Conservation (phyloP, 2,888 invertebrate genomes). For the Pyrocoelia pectoralis region DNA sequence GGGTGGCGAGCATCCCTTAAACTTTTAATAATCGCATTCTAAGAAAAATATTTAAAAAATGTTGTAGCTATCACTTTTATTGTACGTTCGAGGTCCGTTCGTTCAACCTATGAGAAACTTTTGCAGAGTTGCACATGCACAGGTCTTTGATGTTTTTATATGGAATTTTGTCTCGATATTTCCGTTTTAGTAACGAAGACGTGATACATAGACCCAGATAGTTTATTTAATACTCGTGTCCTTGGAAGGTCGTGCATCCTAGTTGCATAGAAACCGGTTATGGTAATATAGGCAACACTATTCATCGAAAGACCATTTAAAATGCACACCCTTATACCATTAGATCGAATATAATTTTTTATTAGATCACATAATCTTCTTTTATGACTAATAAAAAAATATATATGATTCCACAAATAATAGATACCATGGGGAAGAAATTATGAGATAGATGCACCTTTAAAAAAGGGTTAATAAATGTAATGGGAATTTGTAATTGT, state of each 20-base stretch:
- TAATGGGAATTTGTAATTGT: too few species aligned
- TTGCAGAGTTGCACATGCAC: neutral
- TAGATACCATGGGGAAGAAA: too few species aligned
- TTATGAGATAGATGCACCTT: too few species aligned
- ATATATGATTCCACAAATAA: too few species aligned
- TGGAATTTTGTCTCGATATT: neutral
- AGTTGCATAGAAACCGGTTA: slow-evolving; percentile 13
- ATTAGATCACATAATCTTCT: neutral
- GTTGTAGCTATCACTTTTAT: slow-evolving; percentile 4
- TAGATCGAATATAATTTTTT: neutral
- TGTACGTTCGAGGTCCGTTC: neutral
- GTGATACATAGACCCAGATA: neutral
- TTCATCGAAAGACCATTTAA: neutral
- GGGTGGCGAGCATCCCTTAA: too few species aligned
- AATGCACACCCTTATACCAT: neutral
- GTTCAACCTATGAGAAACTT: slow-evolving; percentile 3
- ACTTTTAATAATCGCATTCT: neutral
- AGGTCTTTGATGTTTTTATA: neutral
- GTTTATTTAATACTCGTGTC: neutral
- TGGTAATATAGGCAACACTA: slow-evolving; percentile 2
- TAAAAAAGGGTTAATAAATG: too few species aligned
- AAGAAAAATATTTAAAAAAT: slow-evolving; percentile 8
- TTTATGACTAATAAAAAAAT: too few species aligned
- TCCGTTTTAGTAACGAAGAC: neutral
- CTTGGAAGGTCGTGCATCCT: slow-evolving; percentile 13